These are phyloP conservation scores for Tautogolabrus adspersus DNA, from an alignment of 2,113 vertebrate species.

Conservation along the genomic window DNA sequence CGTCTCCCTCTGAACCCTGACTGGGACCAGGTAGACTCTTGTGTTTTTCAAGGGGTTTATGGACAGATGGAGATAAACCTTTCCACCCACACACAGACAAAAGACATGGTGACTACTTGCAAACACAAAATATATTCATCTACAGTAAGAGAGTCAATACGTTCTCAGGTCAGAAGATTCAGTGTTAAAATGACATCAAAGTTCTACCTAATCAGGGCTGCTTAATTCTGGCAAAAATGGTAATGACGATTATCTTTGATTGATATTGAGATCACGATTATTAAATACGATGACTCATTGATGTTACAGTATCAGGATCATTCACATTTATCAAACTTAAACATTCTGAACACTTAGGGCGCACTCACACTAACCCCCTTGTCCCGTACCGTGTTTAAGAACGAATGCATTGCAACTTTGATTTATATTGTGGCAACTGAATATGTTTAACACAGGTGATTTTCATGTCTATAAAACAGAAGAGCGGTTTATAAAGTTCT, in stretches of 20 bases:
- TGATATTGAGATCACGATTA: too few species aligned
- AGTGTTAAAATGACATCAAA: too few species aligned
- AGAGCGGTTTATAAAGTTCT: background rate
- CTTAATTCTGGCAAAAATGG: too few species aligned
- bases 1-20: conserved; percentile 38
- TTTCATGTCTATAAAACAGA: background rate
- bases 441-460: background rate
- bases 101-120: conserved; percentile 1
- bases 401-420: too few species aligned
- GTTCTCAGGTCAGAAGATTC: background rate
- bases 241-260: too few species aligned
- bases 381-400: too few species aligned
- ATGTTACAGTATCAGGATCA: too few species aligned
- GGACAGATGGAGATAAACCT: conserved; percentile 58
- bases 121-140: conserved; percentile 9
- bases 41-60: conserved; percentile 42
- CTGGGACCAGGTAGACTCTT: conserved; percentile 37
- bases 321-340: too few species aligned
- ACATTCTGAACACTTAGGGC: too few species aligned
- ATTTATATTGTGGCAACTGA: background rate
- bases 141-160: background rate
- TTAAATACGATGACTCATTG: too few species aligned
- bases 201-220: too few species aligned
- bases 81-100: conserved; percentile 39
- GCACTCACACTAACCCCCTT: too few species aligned